Percentiles rank a stretch among this genome's conserved stretches.
Evolutionary conservation across 2,888 invertebrate genomes (phyloP).

Genomic region (Drosophila infuscata): DNA sequence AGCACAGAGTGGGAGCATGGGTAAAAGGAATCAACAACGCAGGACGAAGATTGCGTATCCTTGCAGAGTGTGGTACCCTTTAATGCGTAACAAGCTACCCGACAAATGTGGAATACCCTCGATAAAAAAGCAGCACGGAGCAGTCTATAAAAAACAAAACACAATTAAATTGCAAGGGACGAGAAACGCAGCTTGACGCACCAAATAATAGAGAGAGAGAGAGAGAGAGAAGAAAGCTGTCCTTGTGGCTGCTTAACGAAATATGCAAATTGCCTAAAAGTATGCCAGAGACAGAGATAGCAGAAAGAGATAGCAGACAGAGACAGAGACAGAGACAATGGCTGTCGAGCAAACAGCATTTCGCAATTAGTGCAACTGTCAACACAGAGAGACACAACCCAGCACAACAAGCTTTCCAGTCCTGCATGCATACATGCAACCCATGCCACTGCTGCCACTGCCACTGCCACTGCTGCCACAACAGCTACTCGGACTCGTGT

Average conservation of each 20-base stretch:
- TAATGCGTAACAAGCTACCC: not conserved
- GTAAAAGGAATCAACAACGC: not conserved
- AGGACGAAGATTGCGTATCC: not conserved
- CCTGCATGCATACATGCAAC: conserved; percentile 21
- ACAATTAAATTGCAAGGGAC: conserved; percentile 33
- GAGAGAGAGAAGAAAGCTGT: not conserved
- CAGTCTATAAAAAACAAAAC: conserved; percentile 6
- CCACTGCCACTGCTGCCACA: not conserved
- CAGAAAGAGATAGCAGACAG: not conserved
- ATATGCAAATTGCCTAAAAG: conserved; percentile 76
- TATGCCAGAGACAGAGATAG: conserved; percentile 47
- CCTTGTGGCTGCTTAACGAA: conserved; percentile 66
- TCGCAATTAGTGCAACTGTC: conserved; percentile 80
- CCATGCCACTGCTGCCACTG: not conserved
- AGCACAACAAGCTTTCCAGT: conserved; percentile 29
- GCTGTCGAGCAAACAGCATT: conserved; percentile 68
- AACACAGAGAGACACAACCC: conserved; percentile 57
- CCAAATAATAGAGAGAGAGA: conserved; percentile 15
- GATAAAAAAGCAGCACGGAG: not conserved
- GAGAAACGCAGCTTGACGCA: conserved; percentile 31
- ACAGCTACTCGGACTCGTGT: conserved; percentile 1
- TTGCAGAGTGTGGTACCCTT: not conserved
- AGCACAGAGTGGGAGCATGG: not conserved
- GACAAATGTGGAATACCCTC: not conserved
- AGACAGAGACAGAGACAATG: conserved; percentile 26